Evolutionary conservation across 1,140 invertebrate genomes (phyloP), one percentile per base, ranked within the genome.

Genomic region (Drosophila bipectinata): DNA sequence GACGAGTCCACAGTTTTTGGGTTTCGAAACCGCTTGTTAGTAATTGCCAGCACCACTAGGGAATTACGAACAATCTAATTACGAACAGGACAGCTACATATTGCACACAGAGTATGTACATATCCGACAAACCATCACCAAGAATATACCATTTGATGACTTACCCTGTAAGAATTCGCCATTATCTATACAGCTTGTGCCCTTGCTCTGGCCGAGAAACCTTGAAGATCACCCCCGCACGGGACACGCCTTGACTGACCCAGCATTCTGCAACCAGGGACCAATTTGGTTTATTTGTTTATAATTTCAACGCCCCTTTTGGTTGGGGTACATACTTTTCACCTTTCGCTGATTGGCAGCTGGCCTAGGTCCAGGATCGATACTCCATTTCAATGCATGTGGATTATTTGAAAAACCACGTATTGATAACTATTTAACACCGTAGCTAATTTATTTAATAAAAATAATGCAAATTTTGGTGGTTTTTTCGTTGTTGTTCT

Each of bases 401-500:
- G n/a, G n/a, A 9, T 30, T 30, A 18, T 12, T 26, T n/a, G 6
- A 6, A 6, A 26, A 6, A 37, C 26, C 12, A 18, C 30, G 26
- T 21, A 26, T 10, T 4, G 12, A 8, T 12, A 21, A 10, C 34
- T 6, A n/a, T 18, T 9, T 39, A 9, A n/a, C 8, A 24, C 26
- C 10, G 15, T 37, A 8, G 18, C 6, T 24, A 7, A 18, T 48
- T 69, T 26, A 30, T 41, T 10, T 12, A 32, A 12, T 44, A 37
- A 47, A 56, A 37, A 47, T 69, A 69, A 57, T 39, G 56, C 48
- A 39, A 30, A 12, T 69, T 69, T 48, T 52, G 49, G 63, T 69
- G 63, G 66, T 69, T 56, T 68, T 62, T 69, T 68, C 62, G 41
- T 69, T 69, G 66, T 69, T 48, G 32, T 69, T 55, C 63, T 69